These are phyloP conservation scores for Acleris sparsana DNA, from an alignment of 2,888 invertebrate species.

Conservation along the genomic window DNA sequence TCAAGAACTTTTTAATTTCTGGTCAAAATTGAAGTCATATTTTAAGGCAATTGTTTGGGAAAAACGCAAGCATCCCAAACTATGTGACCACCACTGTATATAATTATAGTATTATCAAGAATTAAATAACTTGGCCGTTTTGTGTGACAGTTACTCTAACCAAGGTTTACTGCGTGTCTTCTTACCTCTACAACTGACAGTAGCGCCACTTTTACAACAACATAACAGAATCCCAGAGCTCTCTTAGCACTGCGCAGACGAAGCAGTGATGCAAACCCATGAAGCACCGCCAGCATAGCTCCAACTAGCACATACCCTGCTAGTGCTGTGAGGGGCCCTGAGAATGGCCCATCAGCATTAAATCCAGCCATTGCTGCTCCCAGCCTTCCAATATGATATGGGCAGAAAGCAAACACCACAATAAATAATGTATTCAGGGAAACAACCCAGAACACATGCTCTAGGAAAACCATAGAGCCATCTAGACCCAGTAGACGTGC, in stretches of 20 bases:
- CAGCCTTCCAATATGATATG: slow-evolving; percentile 96
- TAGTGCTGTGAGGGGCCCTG: slow-evolving; percentile 95
- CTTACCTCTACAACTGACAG: slow-evolving; percentile 97
- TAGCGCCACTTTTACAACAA: slow-evolving; percentile 95
- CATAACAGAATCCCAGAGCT: slow-evolving; percentile 95
- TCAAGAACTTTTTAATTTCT: too few relatives aligned
- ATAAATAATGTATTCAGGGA: slow-evolving; percentile 98
- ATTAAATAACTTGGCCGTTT: too few relatives aligned
- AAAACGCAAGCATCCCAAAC: too few relatives aligned
- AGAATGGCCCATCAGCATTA: slow-evolving; percentile 90
- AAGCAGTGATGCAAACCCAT: slow-evolving; percentile 91
- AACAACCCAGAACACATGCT: slow-evolving; percentile 99
- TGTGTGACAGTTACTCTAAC: too few relatives aligned
- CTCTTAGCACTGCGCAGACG: slow-evolving; percentile 91
- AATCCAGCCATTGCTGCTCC: slow-evolving; percentile 86
- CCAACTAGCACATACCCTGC: slow-evolving; percentile 97
- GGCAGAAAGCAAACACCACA: slow-evolving; percentile 97
- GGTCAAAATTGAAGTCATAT: too few relatives aligned
- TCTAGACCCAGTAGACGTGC: slow-evolving; percentile 97
- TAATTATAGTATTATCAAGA: too few relatives aligned
- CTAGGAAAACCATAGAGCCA: slow-evolving; percentile 97
- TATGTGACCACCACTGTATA: too few relatives aligned
- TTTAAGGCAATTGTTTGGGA: too few relatives aligned
- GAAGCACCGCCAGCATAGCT: slow-evolving; percentile 90
- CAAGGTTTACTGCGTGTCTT: slow-evolving; percentile 39